These are phyloP conservation scores for Saimiri boliviensis DNA, from an alignment of 2,113 vertebrate species.

Conservation along the genomic window DNA sequence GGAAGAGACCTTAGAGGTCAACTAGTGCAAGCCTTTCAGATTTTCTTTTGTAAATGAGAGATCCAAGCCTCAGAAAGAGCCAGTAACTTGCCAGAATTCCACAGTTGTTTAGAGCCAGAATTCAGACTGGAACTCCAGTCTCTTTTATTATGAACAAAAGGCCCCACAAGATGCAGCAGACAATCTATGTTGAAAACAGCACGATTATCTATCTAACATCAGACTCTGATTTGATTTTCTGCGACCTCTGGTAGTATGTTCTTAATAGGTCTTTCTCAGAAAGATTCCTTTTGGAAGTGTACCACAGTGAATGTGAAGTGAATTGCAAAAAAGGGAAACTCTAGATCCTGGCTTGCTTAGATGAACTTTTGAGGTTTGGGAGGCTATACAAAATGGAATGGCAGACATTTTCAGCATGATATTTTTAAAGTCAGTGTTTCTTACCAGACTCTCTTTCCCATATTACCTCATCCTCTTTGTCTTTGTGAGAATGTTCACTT, in stretches of 20 bases:
- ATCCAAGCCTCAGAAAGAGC: neutral
- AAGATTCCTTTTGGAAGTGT: neutral
- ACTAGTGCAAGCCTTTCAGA: neutral
- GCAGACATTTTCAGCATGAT: neutral
- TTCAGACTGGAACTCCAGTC: neutral
- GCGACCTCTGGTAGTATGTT: neutral
- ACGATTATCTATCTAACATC: neutral
- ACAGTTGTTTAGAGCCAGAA: neutral
- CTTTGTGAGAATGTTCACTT: conserved; percentile 29
- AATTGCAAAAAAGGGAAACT: neutral
- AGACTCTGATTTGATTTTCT: neutral
- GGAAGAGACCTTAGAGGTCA: neutral
- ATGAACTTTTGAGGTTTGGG: neutral
- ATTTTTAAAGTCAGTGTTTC: neutral
- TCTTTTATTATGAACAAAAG: neutral
- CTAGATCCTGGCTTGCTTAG: neutral
- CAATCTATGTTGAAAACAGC: neutral
- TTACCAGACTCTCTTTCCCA: neutral
- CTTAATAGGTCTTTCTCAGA: conserved; percentile 70
- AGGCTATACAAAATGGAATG: neutral
- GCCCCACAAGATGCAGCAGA: neutral
- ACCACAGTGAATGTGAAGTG: neutral
- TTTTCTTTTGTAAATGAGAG: neutral
- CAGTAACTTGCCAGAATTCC: neutral
- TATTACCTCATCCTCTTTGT: neutral